Percentiles rank a stretch among this genome's conserved stretches.
These are phyloP conservation scores for Acholoe squamosa DNA, from an alignment of 2,888 invertebrate species.

Conservation along the genomic window DNA sequence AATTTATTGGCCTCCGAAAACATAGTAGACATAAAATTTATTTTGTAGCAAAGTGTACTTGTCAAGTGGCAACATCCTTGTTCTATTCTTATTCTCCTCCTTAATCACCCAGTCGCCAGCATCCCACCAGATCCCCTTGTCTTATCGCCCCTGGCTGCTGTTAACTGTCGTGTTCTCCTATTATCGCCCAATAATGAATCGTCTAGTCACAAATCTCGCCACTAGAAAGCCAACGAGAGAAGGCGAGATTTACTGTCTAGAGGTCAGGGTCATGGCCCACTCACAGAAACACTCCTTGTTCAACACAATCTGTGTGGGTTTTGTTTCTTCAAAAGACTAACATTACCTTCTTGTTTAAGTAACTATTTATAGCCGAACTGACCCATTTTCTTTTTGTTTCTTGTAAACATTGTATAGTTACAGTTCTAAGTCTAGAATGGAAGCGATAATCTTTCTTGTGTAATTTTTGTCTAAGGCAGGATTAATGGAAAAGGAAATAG, in stretches of 20 bases:
- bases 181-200: constrained; percentile 33
- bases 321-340: not conserved
- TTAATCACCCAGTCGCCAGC: not conserved
- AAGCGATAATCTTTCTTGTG: not conserved
- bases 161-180: constrained; percentile 32
- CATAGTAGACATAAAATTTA: not conserved
- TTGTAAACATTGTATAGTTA: too few relatives aligned
- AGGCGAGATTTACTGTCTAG: not conserved
- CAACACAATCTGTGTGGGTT: not conserved
- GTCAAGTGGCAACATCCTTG: not conserved
- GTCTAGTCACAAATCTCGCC: constrained; percentile 1
- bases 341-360: not conserved
- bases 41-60: not conserved
- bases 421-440: not conserved
- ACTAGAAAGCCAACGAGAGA: constrained; percentile 7
- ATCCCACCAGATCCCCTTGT: not conserved
- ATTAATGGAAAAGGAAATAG: constrained; percentile 29
- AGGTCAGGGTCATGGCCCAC: constrained; percentile 14
- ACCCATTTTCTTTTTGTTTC: not conserved
- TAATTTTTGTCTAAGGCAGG: not conserved
- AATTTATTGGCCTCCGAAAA: too few relatives aligned
- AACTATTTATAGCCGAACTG: not conserved
- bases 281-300: constrained; percentile 24
- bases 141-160: not conserved
- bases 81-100: not conserved